Evolutionary conservation across 2,888 invertebrate genomes (phyloP).

Genomic region (Odiellus spinosus): DNA sequence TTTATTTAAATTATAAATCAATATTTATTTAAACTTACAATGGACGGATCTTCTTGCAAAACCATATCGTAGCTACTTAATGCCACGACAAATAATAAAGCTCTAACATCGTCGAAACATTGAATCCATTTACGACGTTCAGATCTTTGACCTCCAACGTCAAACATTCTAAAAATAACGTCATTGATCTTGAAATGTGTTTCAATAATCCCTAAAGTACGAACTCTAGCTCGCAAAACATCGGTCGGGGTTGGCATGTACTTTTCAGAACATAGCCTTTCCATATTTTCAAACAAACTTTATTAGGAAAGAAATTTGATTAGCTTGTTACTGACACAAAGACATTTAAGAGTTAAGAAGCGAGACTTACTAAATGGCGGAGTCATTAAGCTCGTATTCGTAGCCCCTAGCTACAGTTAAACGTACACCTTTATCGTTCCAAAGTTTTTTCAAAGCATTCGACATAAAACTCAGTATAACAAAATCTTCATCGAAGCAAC

Average conservation of each 20-base stretch:
- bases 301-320: conserved; percentile 1
- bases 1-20: too few relatives aligned
- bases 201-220: conserved; percentile 49
- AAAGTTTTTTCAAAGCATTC: conserved; percentile 37
- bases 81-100: conserved; percentile 46
- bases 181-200: conserved; percentile 46
- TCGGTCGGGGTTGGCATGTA: conserved; percentile 47
- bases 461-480: conserved; percentile 26
- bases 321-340: not conserved
- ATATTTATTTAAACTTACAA: conserved; percentile 24
- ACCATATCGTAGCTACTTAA: conserved; percentile 51
- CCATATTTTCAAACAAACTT: conserved; percentile 48
- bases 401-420: conserved; percentile 47
- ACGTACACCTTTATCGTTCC: conserved; percentile 46
- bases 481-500: conserved; percentile 28
- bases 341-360: conserved; percentile 1
- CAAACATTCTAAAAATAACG: conserved; percentile 44
- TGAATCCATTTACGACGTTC: conserved; percentile 50
- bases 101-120: conserved; percentile 47
- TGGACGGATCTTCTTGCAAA: conserved; percentile 42
- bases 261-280: conserved; percentile 43
- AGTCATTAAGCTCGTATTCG: conserved; percentile 49
- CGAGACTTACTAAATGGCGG: conserved; percentile 44
- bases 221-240: conserved; percentile 43
- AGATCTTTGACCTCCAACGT: conserved; percentile 48